Base-by-base conservation (phyloP, 2,888 invertebrate genomes). In the Salticus scenicus region DNA sequence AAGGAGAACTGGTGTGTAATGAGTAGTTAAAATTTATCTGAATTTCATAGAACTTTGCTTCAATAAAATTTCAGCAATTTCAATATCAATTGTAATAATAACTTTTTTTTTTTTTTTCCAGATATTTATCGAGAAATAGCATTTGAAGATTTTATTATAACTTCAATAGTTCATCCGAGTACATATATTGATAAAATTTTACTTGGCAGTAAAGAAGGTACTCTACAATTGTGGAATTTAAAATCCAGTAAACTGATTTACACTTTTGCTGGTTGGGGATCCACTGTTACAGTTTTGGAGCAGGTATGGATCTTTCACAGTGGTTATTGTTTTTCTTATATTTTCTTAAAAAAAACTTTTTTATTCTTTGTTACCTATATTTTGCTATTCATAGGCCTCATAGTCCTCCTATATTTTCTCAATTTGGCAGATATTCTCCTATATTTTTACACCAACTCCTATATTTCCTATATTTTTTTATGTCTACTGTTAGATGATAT, bases 151-250 rank as follows among this genome's bases (percentile, higher is more conserved):
- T 98, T 98, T 90, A 92, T 94, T 89, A 94, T 98, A 37, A 94
- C 95, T 0, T 93, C 96, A 0, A 88, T 98, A n/a, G 92, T 95
- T 80, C 99, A 99, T 92, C 99, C 99, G 0, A 94, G 94, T 30
- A 97, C 98, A 0, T 99, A 99, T 91, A 91, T 98, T 20, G 99
- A 99, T 91, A 99, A 99, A 90, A 93, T 99, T 85, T 91, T 98
- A 33, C 92, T 98, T 57, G 98, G 96, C 0, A 97, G 97, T 89
- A 93, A 94, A 80, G 96, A 97, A 90, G 98, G 98, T 0, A 91
- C 93, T 63, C 90, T 98, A 88, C 97, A 97, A 90, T 91, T 99
- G 87, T 97, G 97, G 96, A 99, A 99, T 92, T 92, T 98, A 8
- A 94, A 95, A 77, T 94, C 94, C 27, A 94, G 94, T 51, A 95